These are phyloP conservation scores for Phataginus tricuspis DNA, from an alignment of 2,797 vertebrate genomes.

Conservation along the genomic window DNA sequence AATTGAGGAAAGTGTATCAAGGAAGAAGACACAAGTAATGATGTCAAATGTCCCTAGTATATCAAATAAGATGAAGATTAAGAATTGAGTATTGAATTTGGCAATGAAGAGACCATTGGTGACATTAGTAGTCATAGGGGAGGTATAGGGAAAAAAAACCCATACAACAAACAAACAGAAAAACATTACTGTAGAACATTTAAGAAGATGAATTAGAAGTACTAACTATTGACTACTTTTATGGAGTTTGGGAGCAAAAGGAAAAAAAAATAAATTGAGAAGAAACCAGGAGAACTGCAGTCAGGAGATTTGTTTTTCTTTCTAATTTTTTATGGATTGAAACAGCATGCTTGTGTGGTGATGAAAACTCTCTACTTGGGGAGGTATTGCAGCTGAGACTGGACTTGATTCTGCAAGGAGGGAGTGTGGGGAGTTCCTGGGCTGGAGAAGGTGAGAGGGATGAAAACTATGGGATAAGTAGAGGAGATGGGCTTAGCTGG, in stretches of 20 bases:
- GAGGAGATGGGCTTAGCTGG: background rate
- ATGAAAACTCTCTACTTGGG: background rate
- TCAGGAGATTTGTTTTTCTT: background rate
- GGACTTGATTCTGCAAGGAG: background rate
- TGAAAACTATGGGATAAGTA: background rate
- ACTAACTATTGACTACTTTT: background rate
- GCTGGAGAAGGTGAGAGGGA: background rate
- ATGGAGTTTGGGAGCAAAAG: background rate
- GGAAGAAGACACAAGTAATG: background rate
- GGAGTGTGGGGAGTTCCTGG: background rate
- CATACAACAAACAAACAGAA: background rate
- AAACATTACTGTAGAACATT: background rate
- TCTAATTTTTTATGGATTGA: background rate
- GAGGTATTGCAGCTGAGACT: fast-evolving
- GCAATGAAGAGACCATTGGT: background rate
- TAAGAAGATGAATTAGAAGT: background rate
- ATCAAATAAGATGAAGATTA: background rate
- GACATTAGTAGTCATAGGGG: background rate
- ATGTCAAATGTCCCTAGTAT: background rate
- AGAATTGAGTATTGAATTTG: background rate
- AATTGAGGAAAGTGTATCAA: background rate
- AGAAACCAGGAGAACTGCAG: background rate
- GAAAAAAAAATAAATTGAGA: background rate
- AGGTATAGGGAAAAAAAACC: background rate
- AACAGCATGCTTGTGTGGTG: background rate